Evolutionary conservation across 2,113 vertebrate species (phyloP).

Genomic region (Geococcyx californianus): DNA sequence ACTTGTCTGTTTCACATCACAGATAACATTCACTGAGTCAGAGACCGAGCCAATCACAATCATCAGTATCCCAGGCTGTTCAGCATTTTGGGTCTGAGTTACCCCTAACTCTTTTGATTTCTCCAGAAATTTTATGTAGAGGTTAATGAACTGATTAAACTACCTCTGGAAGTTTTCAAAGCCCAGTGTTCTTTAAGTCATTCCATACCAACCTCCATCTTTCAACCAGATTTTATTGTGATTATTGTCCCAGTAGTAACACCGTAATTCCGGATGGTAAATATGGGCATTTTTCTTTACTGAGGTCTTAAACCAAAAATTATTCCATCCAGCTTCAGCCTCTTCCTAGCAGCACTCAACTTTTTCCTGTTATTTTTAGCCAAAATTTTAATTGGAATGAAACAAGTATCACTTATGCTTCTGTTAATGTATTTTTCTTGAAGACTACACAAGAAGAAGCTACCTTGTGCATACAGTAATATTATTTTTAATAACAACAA

Average conservation of each 20-base stretch:
- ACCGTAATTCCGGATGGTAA: neutral
- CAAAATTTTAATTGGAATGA: neutral
- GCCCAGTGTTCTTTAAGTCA: neutral
- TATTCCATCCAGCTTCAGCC: neutral
- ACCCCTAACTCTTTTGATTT: neutral
- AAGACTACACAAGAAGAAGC: neutral
- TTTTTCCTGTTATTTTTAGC: neutral
- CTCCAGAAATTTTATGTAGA: neutral
- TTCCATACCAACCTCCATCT: neutral
- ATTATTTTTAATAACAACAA: neutral
- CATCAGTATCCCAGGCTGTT: neutral
- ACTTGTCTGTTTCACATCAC: neutral
- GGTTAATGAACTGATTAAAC: neutral
- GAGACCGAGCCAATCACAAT: neutral
- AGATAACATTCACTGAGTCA: neutral
- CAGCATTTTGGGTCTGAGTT: neutral
- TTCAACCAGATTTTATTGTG: neutral
- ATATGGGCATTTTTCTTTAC: neutral
- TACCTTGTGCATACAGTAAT: neutral
- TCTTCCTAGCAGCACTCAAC: neutral
- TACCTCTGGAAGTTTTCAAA: neutral
- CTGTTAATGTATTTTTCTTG: neutral
- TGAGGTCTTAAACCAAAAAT: neutral
- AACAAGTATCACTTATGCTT: neutral
- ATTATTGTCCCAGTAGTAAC: neutral